These are phyloP conservation scores for Acipenser ruthenus DNA, from an alignment of 2,797 vertebrate genomes.

Conservation along the genomic window DNA sequence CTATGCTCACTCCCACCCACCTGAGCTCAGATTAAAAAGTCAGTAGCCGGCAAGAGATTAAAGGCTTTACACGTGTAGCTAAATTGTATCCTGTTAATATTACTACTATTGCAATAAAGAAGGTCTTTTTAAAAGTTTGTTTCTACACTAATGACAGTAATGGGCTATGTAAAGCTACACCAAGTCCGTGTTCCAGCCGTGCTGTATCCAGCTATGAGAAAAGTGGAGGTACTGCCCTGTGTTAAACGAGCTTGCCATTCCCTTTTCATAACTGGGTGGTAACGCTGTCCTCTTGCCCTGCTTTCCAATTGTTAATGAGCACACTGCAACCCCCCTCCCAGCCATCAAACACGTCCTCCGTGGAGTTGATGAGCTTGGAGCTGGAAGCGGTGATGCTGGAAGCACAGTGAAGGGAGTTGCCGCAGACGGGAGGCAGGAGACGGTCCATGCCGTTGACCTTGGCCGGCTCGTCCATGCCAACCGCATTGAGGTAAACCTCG, in stretches of 20 bases:
- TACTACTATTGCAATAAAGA: too few relatives aligned
- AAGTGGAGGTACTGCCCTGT: too few relatives aligned
- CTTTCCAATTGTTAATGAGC: conserved; percentile 76
- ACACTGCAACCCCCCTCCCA: conserved; percentile 83
- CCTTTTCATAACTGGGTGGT: conserved; percentile 83
- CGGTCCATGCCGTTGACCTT: conserved; percentile 66
- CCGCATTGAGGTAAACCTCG: conserved; percentile 80
- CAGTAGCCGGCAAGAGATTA: conserved; percentile 6
- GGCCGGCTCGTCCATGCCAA: conserved; percentile 58
- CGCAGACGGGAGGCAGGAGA: conserved; percentile 70
- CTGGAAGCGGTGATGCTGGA: conserved; percentile 91
- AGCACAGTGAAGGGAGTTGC: conserved; percentile 88
- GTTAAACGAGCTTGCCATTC: too few relatives aligned
- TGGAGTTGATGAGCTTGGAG: conserved; percentile 86
- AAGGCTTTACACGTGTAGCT: too few relatives aligned
- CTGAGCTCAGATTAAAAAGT: conserved; percentile 6
- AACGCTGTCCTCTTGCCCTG: conserved; percentile 81
- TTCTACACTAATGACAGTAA: too few relatives aligned
- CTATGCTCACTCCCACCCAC: not conserved
- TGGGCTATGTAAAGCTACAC: too few relatives aligned
- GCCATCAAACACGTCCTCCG: conserved; percentile 83
- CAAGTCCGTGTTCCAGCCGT: too few relatives aligned
- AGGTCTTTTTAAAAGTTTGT: too few relatives aligned
- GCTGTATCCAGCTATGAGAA: too few relatives aligned
- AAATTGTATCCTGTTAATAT: too few relatives aligned